Percentiles rank a stretch among this genome's conserved stretches.
Conservation (phyloP, 2,888 invertebrate genomes). For the Acleris holmiana region DNA sequence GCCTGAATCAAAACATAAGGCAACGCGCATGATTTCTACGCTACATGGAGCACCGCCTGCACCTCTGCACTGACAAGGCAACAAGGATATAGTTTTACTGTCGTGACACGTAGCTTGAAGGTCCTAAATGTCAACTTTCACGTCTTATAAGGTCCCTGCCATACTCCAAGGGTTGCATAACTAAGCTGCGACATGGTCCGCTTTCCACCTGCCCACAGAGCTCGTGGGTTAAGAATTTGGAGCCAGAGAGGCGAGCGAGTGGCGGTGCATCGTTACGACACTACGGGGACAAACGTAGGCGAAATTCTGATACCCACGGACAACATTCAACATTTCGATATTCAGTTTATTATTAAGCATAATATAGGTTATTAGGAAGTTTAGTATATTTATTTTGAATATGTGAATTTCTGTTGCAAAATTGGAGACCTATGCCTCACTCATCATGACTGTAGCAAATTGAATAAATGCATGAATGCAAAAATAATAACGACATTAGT, state of each 20-base stretch:
- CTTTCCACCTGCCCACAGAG: constrained; percentile 79
- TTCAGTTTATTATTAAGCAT: constrained; percentile 50
- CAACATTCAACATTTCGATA: constrained; percentile 52
- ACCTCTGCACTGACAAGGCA: neutral
- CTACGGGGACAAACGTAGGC: constrained; percentile 65
- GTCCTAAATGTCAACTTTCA: constrained; percentile 59
- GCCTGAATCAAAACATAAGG: neutral
- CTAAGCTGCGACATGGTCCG: constrained; percentile 54
- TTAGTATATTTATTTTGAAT: neutral
- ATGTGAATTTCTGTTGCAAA: no score
- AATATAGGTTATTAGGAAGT: constrained; percentile 28
- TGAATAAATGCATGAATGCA: no score
- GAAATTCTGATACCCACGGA: constrained; percentile 58
- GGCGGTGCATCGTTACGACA: constrained; percentile 71
- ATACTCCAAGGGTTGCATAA: constrained; percentile 67
- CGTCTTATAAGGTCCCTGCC: constrained; percentile 67
- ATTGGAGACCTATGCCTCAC: no score
- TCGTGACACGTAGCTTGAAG: constrained; percentile 13
- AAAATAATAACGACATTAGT: no score
- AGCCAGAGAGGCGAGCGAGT: constrained; percentile 53
- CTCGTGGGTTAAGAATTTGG: constrained; percentile 76
- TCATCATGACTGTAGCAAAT: no score
- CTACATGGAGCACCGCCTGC: neutral
- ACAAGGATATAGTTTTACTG: constrained; percentile 12
- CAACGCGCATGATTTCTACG: neutral